Evolutionary conservation across 2,113 vertebrate species (phyloP).

Genomic region (Pseudorasbora parva): DNA sequence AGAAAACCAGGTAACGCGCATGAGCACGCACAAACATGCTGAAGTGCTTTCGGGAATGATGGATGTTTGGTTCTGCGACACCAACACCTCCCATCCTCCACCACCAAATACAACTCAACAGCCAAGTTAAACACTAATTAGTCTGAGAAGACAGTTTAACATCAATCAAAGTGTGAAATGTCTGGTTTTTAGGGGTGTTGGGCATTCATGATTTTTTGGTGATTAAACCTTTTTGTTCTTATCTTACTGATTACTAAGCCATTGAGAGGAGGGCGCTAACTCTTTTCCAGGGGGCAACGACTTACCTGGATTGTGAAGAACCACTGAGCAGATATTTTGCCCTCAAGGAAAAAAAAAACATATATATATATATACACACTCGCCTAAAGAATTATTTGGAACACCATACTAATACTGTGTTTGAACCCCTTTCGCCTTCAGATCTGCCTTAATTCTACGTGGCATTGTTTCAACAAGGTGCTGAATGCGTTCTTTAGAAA

Average conservation of each 20-base stretch:
- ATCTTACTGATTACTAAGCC: slow-evolving; percentile 41
- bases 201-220: slow-evolving; percentile 46
- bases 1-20: slow-evolving; percentile 26
- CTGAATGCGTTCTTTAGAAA: too few species aligned
- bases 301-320: slow-evolving; percentile 22
- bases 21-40: slow-evolving; percentile 38
- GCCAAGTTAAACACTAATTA: slow-evolving; percentile 46
- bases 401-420: too few species aligned
- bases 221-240: slow-evolving; percentile 50
- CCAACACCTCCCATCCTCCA: slow-evolving; percentile 35
- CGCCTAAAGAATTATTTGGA: too few species aligned
- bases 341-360: too few species aligned
- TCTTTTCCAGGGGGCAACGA: slow-evolving; percentile 25
- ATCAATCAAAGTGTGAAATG: slow-evolving; percentile 21
- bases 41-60: slow-evolving; percentile 33
- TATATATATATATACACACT: too few species aligned
- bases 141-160: slow-evolving; percentile 42
- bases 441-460: too few species aligned
- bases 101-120: slow-evolving; percentile 41
- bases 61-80: slow-evolving; percentile 23
- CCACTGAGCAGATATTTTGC: neutral
- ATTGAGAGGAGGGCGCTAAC: slow-evolving; percentile 9
- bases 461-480: too few species aligned
- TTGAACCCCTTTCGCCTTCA: too few species aligned
- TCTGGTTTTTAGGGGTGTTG: neutral